Base-by-base conservation (phyloP, 2,797 vertebrate genomes). In the Arremon brunneinucha region DNA sequence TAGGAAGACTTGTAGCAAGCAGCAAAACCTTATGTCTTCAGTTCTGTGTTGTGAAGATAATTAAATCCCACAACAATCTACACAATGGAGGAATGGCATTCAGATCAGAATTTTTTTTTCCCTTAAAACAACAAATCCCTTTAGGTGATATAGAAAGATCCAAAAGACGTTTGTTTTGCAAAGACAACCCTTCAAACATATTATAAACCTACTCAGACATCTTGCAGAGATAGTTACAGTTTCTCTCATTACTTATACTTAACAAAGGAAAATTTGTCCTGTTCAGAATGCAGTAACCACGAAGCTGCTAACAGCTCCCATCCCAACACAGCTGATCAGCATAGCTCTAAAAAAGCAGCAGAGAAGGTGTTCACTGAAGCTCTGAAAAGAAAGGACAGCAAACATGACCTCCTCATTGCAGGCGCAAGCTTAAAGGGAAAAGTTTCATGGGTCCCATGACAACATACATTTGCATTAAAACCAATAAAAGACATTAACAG, bases 371-470 rank as follows among this genome's bases (percentile, higher is more conserved):
- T 89, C 10, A 1, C 44, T 75, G 89, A 95, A 86, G 50, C 30
- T 90, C 84, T 92, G 89, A 53, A 94, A 94, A 91, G 34, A 49
- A 92, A 94, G 53, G 60, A 72, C 12, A 71, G 46, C 50, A 88
- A 79, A 81, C 15, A 30, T 11, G 32, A 91, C 26, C 69, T 77
- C 26, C 39, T 70, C 52, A 64, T 10, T 19, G 16, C 30, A 88
- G 63, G 32, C 24, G 88, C 13, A 79, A 59, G 52, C 18, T 43
- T 5, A 1, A 83, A 63, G 15, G 4, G 6, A 64, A 56, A 67
- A 71, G 7, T 68, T 75, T 57, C 8, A 68, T 10, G 26, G 62
- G 47, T 67, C 26, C 11, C 17, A 24, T 28, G 63, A 46, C 21
- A 83, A 79, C 18, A 74, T 4, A 71, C 1, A 67, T 47, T 69